These are phyloP conservation scores for Rousettus madagascariensis DNA, from an alignment of 2,797 vertebrate species.

Conservation along the genomic window DNA sequence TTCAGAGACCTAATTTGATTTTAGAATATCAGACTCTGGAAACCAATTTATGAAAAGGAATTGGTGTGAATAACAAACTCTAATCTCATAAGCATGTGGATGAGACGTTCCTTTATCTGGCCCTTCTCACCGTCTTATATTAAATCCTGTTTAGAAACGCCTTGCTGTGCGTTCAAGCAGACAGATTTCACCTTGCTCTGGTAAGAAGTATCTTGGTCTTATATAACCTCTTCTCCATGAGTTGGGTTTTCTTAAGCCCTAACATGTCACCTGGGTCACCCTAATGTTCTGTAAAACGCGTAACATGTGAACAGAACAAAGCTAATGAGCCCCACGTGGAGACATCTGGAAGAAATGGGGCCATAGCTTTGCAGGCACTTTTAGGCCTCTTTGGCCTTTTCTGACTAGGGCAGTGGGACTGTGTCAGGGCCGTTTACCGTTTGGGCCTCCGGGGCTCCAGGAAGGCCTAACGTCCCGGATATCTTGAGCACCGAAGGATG, in stretches of 20 bases:
- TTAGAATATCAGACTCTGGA: slow-evolving; percentile 32
- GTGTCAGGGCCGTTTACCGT: neutral
- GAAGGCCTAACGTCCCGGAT: neutral
- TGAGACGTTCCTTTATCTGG: neutral
- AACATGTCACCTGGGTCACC: neutral
- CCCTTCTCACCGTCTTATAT: neutral
- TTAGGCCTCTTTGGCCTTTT: neutral
- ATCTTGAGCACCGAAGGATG: neutral
- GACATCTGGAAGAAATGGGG: neutral
- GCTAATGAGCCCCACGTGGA: neutral
- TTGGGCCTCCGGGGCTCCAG: neutral
- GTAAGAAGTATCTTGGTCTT: neutral
- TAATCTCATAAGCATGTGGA: neutral
- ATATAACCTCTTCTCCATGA: neutral
- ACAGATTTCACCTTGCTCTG: neutral
- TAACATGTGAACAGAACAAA: neutral
- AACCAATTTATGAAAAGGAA: slow-evolving; percentile 40
- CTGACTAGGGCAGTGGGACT: neutral
- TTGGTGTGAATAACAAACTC: neutral
- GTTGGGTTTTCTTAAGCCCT: neutral
- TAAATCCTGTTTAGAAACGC: neutral
- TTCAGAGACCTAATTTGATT: slow-evolving; percentile 48
- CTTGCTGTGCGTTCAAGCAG: neutral
- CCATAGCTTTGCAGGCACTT: neutral
- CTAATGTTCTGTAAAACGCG: neutral